Evolutionary conservation across 2,113 vertebrate species (phyloP), one percentile per base, ranked within the genome.

Genomic region (Onychostoma macrolepis): DNA sequence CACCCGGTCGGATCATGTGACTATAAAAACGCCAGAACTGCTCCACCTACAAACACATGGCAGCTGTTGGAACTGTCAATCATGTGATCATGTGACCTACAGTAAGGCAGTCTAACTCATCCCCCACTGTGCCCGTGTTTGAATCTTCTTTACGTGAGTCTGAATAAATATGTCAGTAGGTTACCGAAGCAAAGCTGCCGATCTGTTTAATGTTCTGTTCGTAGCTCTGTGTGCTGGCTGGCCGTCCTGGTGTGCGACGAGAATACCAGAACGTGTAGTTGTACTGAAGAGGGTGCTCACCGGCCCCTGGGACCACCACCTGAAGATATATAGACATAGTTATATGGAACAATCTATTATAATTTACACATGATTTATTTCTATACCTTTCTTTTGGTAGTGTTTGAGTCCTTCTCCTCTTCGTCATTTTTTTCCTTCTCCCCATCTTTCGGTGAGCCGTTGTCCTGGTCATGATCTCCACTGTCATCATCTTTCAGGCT

Each of bases 1-100:
- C 96, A 2, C 96, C 95, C 4, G 96, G 96, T n/a, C 95, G 92
- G 88, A 96, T 95, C 94, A 96, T 94, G 92, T 96, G 96, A 93
- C 96, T 96, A 91, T 96, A 96, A 86, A 96, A 95, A 80, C 95
- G 93, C 96, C 96, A 96, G 89, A 96, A 96, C 92, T 96, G 96
- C 90, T 96, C 96, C 90, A 96, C 96, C 96, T 96, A 61, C 13
- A 74, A 80, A 84, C 0, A 67, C 63, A 6, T 80, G 33, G 43
- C 50, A 45, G 30, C 2, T 21, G 67, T 53, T 83, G 38, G 38
- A 65, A 26, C 26, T 80, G 50, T 80, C 78, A 80, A 61, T 38
- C 48, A 33, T 24, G 30, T 36, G 50, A 33, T 56, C 78, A 61
- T 41, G 33, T 80, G 53, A n/a, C 13, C 58, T 43, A 26, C 33